phyloP scores from a whole-genome alignment of 2,888 invertebrate genomes.

The Tricholauxania praeusta region DNA sequence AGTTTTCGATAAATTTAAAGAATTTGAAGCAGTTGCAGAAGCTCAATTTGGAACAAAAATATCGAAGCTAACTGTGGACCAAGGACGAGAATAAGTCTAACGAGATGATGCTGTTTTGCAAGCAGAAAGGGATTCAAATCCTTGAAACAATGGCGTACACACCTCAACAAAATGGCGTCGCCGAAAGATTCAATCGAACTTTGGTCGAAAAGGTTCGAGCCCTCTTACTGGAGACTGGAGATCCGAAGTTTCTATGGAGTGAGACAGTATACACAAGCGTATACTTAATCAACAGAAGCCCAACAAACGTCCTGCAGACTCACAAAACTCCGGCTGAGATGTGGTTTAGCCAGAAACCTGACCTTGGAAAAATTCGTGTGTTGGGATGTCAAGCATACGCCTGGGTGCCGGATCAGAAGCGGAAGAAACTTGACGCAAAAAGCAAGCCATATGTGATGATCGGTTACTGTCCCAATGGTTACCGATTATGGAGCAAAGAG shows the following conservation, averaged over 20 bases:
- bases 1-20: conserved; percentile 10
- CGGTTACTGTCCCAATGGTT: no score
- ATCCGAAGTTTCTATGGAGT: conserved; percentile 34
- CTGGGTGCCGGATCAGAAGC: conserved; percentile 41
- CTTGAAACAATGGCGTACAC: conserved; percentile 12
- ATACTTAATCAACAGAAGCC: conserved; percentile 34
- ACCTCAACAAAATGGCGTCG: no score
- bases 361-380: conserved; percentile 16
- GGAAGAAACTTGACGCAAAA: conserved; percentile 54
- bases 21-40: background rate
- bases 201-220: conserved; percentile 28
- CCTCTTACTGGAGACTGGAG: conserved; percentile 30
- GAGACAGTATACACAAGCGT: conserved; percentile 26
- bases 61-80: conserved; percentile 37
- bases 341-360: conserved; percentile 60
- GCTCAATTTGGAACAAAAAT: conserved; percentile 29
- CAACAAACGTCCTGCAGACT: conserved; percentile 11
- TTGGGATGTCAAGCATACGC: no score
- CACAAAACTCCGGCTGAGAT: conserved; percentile 58
- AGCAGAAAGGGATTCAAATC: conserved; percentile 49
- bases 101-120: conserved; percentile 42
- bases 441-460: background rate
- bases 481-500: background rate
- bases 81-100: conserved; percentile 51
- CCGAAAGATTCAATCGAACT: no score